Evolutionary conservation across 1,140 invertebrate genomes (phyloP).

Genomic region (Pectinophora gossypiella): DNA sequence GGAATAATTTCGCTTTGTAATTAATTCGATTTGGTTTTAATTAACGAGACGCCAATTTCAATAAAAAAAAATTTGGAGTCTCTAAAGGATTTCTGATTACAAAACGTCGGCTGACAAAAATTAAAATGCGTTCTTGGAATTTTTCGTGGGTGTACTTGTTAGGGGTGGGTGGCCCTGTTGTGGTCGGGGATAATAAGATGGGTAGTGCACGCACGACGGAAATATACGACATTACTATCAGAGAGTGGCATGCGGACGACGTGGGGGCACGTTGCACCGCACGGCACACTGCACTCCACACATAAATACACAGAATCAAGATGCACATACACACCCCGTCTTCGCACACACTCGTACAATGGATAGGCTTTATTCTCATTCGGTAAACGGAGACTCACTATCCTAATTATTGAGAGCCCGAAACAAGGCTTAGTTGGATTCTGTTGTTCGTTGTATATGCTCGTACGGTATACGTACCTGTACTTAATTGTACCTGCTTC

Average conservation of each 20-base stretch:
- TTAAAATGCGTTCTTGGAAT: constrained; percentile 20
- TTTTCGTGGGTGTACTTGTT: constrained; percentile 4
- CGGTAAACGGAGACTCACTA: constrained; percentile 61
- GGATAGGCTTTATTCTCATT: constrained; percentile 63
- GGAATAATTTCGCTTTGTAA: constrained; percentile 52
- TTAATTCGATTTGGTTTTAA: constrained; percentile 69
- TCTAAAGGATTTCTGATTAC: constrained; percentile 56
- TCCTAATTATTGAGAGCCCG: constrained; percentile 68
- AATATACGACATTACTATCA: constrained; percentile 53
- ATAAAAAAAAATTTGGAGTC: constrained; percentile 52
- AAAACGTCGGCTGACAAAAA: constrained; percentile 35
- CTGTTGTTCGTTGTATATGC: too few relatives aligned
- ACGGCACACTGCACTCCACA: constrained; percentile 7
- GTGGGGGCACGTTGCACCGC: constrained; percentile 29
- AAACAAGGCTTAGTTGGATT: constrained; percentile 34
- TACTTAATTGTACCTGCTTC: too few relatives aligned
- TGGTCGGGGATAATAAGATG: constrained; percentile 29
- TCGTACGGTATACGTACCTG: too few relatives aligned
- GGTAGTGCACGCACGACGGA: constrained; percentile 35
- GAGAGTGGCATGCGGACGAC: constrained; percentile 45
- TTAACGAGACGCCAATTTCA: constrained; percentile 62
- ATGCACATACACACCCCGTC: constrained; percentile 36
- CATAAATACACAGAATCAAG: constrained; percentile 55
- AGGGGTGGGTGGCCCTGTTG: background rate
- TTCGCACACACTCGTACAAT: constrained; percentile 42